Base-by-base conservation (phyloP, 2,888 invertebrate genomes). In the Embidobia sp. region DNA sequence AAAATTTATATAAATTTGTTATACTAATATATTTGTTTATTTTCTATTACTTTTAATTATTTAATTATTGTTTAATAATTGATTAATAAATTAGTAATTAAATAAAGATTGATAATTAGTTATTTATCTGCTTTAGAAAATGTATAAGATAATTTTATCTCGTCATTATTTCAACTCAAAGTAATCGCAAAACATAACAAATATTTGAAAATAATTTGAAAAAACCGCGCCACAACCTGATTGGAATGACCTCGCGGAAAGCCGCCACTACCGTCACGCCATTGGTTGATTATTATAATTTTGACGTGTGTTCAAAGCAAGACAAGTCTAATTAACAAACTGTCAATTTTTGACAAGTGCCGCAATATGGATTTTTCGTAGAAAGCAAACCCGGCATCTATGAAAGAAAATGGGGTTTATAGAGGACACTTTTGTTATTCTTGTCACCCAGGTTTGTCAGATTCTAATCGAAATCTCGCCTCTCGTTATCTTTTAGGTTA, bases 371-470 rank as follows among this genome's bases (percentile, higher is more conserved):
- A 11, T 46, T 8, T 37, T 40, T 44, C n/a, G 10, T 59, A 19
- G 51, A 48, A 33, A n/a, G 8, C n/a, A 18, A 59, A 26, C 4
- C 19, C 10, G 4, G 8, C 8, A 42, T 42, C 19, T 13, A 49
- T 40, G 37, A 55, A 27, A 6, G 11, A 64, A 46, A 49, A 97
- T 97, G 97, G 94, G 94, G 81, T 96, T 97, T 88, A 89, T 96
- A 63, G 94, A 94, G 89, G 97, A 97, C 91, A 95, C 95, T 31
- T 91, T 94, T 75, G 94, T 97, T 79, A 94, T 97, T 88, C 92
- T 96, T 79, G 92, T 95, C 84, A 96, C 96, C 53, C 94, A 95
- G 92, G 95, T 85, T 27, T 22, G 22, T 22, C 3, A 4, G 22
- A 3, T 6, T 22, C 3, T 22, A 22, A 22, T 22, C 6, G 22